Conservation (phyloP, 1,140 invertebrate species). For the Bombus turneri region DNA sequence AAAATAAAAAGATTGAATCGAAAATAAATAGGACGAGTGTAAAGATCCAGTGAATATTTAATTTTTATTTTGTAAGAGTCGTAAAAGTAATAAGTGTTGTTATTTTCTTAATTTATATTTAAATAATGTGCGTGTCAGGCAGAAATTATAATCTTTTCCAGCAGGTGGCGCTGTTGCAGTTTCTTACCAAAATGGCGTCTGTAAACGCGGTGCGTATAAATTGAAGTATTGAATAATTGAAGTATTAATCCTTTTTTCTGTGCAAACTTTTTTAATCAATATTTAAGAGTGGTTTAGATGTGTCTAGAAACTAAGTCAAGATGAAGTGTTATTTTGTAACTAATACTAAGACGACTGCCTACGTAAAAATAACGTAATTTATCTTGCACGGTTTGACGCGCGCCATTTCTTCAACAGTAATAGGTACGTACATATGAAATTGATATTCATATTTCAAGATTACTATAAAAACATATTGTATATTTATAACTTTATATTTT, state of each 20-base stretch:
- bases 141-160: not conserved
- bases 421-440: slow-evolving; percentile 16
- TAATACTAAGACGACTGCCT: not conserved
- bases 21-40: slow-evolving; percentile 23
- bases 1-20: not conserved
- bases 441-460: not conserved
- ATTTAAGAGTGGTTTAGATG: not conserved
- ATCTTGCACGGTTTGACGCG: not conserved
- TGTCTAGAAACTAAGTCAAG: not conserved
- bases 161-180: not conserved
- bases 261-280: not conserved
- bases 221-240: not conserved
- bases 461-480: not conserved
- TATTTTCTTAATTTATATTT: not conserved
- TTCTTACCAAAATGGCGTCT: not conserved
- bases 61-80: not conserved
- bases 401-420: no score
- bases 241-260: not conserved
- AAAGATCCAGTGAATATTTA: not conserved
- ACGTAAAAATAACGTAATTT: not conserved
- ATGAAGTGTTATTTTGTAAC: not conserved
- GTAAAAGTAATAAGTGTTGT: not conserved
- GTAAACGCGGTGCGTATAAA: not conserved
- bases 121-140: not conserved
- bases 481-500: not conserved